Conservation (phyloP, 2,888 invertebrate species). For the Venusia cambrica region DNA sequence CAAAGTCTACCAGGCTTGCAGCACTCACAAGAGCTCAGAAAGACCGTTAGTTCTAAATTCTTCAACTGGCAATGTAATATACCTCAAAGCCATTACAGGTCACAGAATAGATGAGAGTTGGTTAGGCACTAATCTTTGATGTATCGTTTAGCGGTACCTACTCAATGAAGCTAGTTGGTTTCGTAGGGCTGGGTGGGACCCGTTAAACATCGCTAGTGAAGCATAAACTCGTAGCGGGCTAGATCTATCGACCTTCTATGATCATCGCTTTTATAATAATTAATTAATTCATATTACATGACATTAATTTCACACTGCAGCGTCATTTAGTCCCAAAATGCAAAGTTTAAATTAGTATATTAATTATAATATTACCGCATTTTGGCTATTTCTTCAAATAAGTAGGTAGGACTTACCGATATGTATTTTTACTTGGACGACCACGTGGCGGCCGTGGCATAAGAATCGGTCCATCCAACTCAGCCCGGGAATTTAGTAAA, state of each 20-base stretch:
- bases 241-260: conserved; percentile 8
- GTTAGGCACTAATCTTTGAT: conserved; percentile 68
- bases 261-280: no score
- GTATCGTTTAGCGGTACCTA: conserved; percentile 76
- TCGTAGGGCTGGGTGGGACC: conserved; percentile 66
- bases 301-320: no score
- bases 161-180: conserved; percentile 64
- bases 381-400: no score
- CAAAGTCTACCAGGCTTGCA: conserved; percentile 39
- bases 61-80: conserved; percentile 49
- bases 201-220: conserved; percentile 62
- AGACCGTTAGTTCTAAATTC: conserved; percentile 63
- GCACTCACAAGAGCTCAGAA: conserved; percentile 39
- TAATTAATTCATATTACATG: no score
- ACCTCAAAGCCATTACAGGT: conserved; percentile 53
- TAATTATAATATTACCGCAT: no score
- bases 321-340: no score
- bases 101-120: conserved; percentile 56
- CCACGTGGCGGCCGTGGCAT: no score
- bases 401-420: no score
- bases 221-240: conserved; percentile 27
- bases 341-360: no score
- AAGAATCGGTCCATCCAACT: no score
- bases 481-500: no score
- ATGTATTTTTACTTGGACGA: no score